Percentiles rank a stretch among this genome's conserved stretches.
phyloP scores from a whole-genome alignment of 53 echinoderm and acorn worm species.

The Zoroaster sp. region DNA sequence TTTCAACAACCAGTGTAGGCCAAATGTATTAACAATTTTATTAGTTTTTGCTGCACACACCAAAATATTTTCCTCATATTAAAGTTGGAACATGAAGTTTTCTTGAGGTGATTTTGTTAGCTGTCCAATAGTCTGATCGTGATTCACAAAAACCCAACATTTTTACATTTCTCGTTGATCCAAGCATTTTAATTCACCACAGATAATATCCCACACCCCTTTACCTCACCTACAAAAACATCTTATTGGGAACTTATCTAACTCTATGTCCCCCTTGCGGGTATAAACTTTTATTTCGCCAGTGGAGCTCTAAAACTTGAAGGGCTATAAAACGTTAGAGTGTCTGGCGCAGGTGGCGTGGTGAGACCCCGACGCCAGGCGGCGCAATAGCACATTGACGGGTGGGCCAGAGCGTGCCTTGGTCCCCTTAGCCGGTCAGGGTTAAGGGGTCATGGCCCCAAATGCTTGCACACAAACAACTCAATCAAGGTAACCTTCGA shows the following conservation, averaged over 20 bases:
- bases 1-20: background rate
- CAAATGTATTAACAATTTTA: background rate
- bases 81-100: background rate
- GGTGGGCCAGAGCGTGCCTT: background rate
- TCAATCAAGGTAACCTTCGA: slow-evolving; percentile 5
- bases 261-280: slow-evolving; percentile 38
- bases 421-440: slow-evolving; percentile 4
- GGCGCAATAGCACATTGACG: slow-evolving; percentile 51
- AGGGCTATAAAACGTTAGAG: slow-evolving; percentile 93
- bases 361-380: slow-evolving; percentile 34
- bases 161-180: background rate
- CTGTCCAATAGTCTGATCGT: too few species aligned
- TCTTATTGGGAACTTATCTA: slow-evolving; percentile 8
- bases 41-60: background rate
- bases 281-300: slow-evolving; percentile 93
- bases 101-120: background rate
- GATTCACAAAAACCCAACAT: background rate
- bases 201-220: background rate
- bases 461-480: slow-evolving; percentile 42
- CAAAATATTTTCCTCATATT: background rate
- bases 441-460: slow-evolving; percentile 30
- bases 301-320: slow-evolving; percentile 89
- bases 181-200: background rate
- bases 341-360: slow-evolving; percentile 56
- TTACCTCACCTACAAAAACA: background rate